phyloP scores from a whole-genome alignment of 2,797 vertebrate species.

The Thripadectes ignobilis region DNA sequence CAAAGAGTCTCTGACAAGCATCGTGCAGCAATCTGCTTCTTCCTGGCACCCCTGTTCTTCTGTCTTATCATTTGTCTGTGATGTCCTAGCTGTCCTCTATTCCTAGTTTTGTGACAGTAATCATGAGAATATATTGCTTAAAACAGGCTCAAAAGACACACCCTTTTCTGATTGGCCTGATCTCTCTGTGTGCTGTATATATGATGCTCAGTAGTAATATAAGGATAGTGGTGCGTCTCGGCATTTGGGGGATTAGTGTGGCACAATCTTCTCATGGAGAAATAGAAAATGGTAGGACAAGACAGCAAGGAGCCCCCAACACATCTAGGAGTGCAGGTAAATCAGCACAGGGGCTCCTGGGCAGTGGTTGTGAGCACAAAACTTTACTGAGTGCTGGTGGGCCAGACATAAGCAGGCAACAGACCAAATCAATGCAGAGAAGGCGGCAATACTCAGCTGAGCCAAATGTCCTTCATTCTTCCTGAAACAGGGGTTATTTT shows the following conservation, averaged over 20 bases:
- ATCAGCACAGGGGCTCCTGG: background rate
- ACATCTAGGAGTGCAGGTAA: background rate
- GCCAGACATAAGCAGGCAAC: background rate
- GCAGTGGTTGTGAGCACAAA: background rate
- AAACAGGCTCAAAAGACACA: background rate
- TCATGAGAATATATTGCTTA: background rate
- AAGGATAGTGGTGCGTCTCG: background rate
- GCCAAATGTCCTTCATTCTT: background rate
- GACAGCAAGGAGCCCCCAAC: background rate
- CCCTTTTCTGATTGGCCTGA: rapidly evolving
- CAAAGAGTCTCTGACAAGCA: background rate
- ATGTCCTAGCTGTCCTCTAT: background rate
- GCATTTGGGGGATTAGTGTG: background rate
- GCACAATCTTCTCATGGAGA: background rate
- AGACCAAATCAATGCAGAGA: background rate
- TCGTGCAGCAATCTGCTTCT: background rate
- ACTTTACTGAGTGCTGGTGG: background rate
- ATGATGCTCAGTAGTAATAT: background rate
- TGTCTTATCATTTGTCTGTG: background rate
- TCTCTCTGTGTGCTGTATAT: background rate
- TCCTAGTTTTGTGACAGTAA: background rate
- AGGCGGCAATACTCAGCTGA: background rate
- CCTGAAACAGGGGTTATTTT: background rate
- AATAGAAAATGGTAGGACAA: background rate
- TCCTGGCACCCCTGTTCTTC: background rate